A percentile compares a stretch with the other conserved stretches of the same genome.
Evolutionary conservation across 2,113 vertebrate species (phyloP).

Genomic region (Mionectes macconnelli): DNA sequence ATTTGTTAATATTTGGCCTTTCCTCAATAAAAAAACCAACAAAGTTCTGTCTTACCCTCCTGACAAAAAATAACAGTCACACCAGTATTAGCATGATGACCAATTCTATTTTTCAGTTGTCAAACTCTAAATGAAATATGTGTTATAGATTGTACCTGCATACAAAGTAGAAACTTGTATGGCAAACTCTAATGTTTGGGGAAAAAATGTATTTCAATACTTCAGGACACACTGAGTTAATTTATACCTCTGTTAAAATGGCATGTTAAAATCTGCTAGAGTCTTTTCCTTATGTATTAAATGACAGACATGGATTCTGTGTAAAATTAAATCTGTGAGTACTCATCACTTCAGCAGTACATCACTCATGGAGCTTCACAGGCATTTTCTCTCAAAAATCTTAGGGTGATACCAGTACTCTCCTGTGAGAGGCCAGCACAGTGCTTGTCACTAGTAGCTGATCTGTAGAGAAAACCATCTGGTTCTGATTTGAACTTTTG

Average conservation of each 20-base stretch:
- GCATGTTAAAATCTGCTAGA: neutral
- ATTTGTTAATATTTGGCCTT: no score
- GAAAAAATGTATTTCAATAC: neutral
- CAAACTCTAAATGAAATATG: neutral
- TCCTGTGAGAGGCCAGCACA: neutral
- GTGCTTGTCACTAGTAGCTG: neutral
- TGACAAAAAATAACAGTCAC: neutral
- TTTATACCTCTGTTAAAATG: neutral
- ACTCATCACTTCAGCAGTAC: neutral
- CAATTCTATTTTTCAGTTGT: neutral
- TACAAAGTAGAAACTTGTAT: neutral
- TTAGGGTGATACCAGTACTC: neutral
- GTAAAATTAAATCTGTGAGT: neutral
- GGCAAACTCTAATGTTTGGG: neutral
- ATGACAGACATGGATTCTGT: neutral
- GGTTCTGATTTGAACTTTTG: neutral
- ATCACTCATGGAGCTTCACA: neutral
- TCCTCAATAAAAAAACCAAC: no score
- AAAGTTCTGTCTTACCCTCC: no score
- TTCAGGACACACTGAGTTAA: neutral
- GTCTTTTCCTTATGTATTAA: neutral
- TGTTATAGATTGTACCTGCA: neutral
- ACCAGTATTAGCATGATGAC: neutral
- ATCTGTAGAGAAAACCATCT: neutral
- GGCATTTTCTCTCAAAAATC: neutral